A percentile compares a stretch with the other conserved stretches of the same genome.
phyloP scores from a whole-genome alignment of 2,113 vertebrate species.

The Microtus pennsylvanicus region DNA sequence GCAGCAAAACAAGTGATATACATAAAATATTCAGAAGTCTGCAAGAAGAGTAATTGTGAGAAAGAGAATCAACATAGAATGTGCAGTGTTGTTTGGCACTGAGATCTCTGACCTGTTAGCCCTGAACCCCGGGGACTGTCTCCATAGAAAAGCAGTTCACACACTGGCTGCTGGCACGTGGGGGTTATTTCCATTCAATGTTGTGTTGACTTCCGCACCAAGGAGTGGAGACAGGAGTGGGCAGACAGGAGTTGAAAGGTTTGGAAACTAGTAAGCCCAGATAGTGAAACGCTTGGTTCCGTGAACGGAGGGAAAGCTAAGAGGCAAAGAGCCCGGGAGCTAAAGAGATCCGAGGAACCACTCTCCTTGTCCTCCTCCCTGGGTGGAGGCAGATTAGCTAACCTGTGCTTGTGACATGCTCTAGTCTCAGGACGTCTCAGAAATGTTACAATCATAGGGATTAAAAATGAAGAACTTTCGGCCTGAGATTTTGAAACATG shows the following conservation, averaged over 20 bases:
- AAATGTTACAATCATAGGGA: not conserved
- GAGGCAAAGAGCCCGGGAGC: not conserved
- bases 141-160: slow-evolving; percentile 41
- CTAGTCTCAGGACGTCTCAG: not conserved
- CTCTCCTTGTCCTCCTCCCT: not conserved
- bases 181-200: slow-evolving; percentile 47
- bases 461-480: not conserved
- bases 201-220: slow-evolving; percentile 28
- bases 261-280: not conserved
- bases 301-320: not conserved
- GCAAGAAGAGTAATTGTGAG: slow-evolving; percentile 60
- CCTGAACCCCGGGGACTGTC: slow-evolving; percentile 5
- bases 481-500: not conserved
- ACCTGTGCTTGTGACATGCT: not conserved
- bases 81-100: not conserved
- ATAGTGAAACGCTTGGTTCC: not conserved
- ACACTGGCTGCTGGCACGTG: slow-evolving; percentile 48
- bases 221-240: not conserved
- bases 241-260: not conserved
- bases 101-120: slow-evolving; percentile 14
- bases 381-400: not conserved
- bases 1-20: not conserved
- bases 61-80: slow-evolving; percentile 55
- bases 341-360: not conserved
- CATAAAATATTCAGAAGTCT: slow-evolving; percentile 70